Base-by-base conservation (phyloP, 2,113 vertebrate genomes). In the Eurypyga helias region DNA sequence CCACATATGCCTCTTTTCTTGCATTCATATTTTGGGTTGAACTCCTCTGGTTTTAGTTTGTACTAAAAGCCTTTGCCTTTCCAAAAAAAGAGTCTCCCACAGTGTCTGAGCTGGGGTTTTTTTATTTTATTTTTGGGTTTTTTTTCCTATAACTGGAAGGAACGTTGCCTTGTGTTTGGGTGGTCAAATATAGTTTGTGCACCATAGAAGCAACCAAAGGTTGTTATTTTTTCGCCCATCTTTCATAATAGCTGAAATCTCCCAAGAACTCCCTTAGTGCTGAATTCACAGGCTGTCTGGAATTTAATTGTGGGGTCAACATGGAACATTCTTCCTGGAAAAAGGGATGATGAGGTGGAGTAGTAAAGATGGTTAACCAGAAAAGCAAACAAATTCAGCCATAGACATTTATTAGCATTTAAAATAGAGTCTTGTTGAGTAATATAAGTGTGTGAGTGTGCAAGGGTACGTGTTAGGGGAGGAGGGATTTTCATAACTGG, bases 301-400 rank as follows among this genome's bases (percentile, higher is more conserved):
- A 79, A 94, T 95, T 92, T 97, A 96, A 96, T 96, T 97, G 92
- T 92, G 90, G 93, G 97, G 76, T 96, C 51, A 66, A 15, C 33
- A 34, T 24, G 54, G 95, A 97, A 97, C 48, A 38, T 90, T 90
- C 79, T 92, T 97, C 93, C 93, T 17, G 93, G 96, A 96, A 97
- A 90, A 78, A 67, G 73, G 62, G 79, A 82, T 76, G 65, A 73
- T 33, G 81, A 88, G 84, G 90, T 29, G 65, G 80, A 80, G 89
- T 8, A 75, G 86, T 41, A 23, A 49, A 57, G 77, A 36, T 21
- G 94, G 94, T 91, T 93, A 77, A 94, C 91, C 92, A 90, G 95
- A 89, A 95, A 96, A 93, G 89, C 94, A 96, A 96, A 96, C 78
- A 81, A 58, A 89, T 46, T 34, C 66, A 24, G 18, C 83, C 73